Percentiles rank a stretch among this genome's conserved stretches.
phyloP scores from a whole-genome alignment of 2,797 vertebrate genomes.

The Scomberomorus guttatus region DNA sequence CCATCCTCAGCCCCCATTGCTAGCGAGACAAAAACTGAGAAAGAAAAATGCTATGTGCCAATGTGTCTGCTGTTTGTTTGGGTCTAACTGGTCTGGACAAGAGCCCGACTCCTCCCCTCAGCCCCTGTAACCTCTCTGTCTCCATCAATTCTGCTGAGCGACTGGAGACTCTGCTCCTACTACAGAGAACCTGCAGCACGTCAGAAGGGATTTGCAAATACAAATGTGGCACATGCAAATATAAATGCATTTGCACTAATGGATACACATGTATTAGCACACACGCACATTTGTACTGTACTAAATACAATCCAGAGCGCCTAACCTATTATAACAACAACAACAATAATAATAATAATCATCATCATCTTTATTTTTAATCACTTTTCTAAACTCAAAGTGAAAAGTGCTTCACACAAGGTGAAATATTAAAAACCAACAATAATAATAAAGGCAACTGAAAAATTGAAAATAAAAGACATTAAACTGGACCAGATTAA shows the following conservation, averaged over 20 bases:
- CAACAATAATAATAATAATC: too few relatives aligned
- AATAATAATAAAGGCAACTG: too few relatives aligned
- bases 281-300: too few relatives aligned
- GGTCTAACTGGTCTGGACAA: slow-evolving; percentile 33
- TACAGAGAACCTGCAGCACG: not conserved
- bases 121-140: slow-evolving; percentile 31
- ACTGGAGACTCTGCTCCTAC: slow-evolving; percentile 7
- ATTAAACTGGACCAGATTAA: too few relatives aligned
- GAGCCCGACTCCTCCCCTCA: slow-evolving; percentile 26
- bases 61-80: slow-evolving; percentile 18
- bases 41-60: not conserved
- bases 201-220: slow-evolving; percentile 20
- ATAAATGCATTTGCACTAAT: not conserved
- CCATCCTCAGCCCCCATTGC: not conserved
- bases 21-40: not conserved
- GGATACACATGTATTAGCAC: not conserved
- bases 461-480: too few relatives aligned
- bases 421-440: too few relatives aligned
- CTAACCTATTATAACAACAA: too few relatives aligned
- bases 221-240: slow-evolving; percentile 30
- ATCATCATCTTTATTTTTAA: too few relatives aligned
- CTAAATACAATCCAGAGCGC: too few relatives aligned
- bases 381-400: too few relatives aligned
- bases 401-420: too few relatives aligned
- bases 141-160: slow-evolving; percentile 16